Evolutionary conservation across 2,888 invertebrate genomes (phyloP).

Genomic region (Hoplodrina ambigua): DNA sequence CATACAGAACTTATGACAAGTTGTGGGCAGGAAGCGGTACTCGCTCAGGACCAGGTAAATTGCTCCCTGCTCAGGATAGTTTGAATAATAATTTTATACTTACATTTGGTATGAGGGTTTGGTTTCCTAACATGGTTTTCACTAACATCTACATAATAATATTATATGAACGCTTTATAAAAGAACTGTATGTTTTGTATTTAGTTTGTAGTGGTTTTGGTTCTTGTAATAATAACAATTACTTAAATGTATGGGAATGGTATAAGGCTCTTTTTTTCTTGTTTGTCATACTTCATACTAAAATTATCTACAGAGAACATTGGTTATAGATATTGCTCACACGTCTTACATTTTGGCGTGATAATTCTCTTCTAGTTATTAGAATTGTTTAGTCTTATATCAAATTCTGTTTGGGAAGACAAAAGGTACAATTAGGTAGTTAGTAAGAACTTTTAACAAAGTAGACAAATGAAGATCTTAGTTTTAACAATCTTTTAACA

Average conservation of each 20-base stretch:
- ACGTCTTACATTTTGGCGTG: slow-evolving; percentile 89
- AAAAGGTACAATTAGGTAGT: slow-evolving; percentile 50
- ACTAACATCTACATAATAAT: slow-evolving; percentile 76
- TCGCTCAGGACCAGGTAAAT: slow-evolving; percentile 89
- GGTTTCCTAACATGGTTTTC: slow-evolving; percentile 80
- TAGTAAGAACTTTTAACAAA: slow-evolving; percentile 53
- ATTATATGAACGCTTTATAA: slow-evolving; percentile 72
- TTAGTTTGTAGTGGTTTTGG: slow-evolving; percentile 77
- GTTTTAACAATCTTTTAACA: slow-evolving; percentile 63
- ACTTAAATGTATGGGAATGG: slow-evolving; percentile 74
- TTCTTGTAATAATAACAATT: slow-evolving; percentile 67
- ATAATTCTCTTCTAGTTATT: slow-evolving; percentile 66
- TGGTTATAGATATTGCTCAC: slow-evolving; percentile 78
- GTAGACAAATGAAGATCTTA: slow-evolving; percentile 47
- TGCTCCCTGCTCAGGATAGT: slow-evolving; percentile 86
- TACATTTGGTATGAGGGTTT: slow-evolving; percentile 87
- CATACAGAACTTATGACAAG: slow-evolving; percentile 84
- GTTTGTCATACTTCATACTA: slow-evolving; percentile 56
- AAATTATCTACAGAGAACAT: slow-evolving; percentile 35
- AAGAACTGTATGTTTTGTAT: slow-evolving; percentile 70
- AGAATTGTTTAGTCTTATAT: slow-evolving; percentile 56
- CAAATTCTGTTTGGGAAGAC: slow-evolving; percentile 56
- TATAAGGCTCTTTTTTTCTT: slow-evolving; percentile 70
- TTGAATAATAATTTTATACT: slow-evolving; percentile 83
- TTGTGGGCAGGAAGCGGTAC: slow-evolving; percentile 90